phyloP scores from a whole-genome alignment of 2,888 invertebrate genomes.

The Agrenia bidenticulata region DNA sequence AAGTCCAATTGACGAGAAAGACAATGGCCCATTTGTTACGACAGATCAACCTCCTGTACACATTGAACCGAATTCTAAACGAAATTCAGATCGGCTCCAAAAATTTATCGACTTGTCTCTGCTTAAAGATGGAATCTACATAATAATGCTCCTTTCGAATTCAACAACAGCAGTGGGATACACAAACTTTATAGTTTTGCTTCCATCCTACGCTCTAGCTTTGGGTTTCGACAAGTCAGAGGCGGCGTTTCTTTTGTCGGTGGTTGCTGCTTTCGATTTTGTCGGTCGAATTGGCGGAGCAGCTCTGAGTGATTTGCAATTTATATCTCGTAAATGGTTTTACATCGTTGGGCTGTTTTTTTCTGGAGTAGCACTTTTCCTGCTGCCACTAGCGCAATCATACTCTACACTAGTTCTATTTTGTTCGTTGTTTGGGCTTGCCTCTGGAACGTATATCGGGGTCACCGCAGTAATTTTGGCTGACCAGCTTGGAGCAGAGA shows the following conservation, averaged over 20 bases:
- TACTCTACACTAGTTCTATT: constrained; percentile 62
- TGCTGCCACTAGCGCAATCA: constrained; percentile 68
- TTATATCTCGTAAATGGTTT: constrained; percentile 73
- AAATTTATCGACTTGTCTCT: constrained; percentile 75
- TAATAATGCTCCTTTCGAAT: constrained; percentile 79
- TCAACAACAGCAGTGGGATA: constrained; percentile 84
- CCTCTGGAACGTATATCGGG: constrained; percentile 81
- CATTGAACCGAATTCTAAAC: constrained; percentile 47
- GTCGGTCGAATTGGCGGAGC: constrained; percentile 83
- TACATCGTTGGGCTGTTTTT: constrained; percentile 75
- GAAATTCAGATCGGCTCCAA: constrained; percentile 53
- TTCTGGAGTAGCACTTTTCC: constrained; percentile 72
- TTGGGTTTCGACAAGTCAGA: constrained; percentile 70
- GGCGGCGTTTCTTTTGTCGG: constrained; percentile 73
- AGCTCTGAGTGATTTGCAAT: constrained; percentile 73
- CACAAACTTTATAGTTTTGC: constrained; percentile 79
- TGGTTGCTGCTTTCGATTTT: constrained; percentile 77
- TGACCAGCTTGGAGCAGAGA: constrained; percentile 79
- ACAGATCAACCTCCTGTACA: constrained; percentile 53
- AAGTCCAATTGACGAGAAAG: constrained; percentile 8
- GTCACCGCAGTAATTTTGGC: constrained; percentile 86
- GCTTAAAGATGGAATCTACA: constrained; percentile 74
- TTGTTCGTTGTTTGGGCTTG: constrained; percentile 76
- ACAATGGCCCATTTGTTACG: not conserved
- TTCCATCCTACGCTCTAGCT: constrained; percentile 74